Percentiles rank a stretch among this genome's conserved stretches.
Conservation (phyloP, 2,113 vertebrate genomes). For the Pterophyllum scalare region DNA sequence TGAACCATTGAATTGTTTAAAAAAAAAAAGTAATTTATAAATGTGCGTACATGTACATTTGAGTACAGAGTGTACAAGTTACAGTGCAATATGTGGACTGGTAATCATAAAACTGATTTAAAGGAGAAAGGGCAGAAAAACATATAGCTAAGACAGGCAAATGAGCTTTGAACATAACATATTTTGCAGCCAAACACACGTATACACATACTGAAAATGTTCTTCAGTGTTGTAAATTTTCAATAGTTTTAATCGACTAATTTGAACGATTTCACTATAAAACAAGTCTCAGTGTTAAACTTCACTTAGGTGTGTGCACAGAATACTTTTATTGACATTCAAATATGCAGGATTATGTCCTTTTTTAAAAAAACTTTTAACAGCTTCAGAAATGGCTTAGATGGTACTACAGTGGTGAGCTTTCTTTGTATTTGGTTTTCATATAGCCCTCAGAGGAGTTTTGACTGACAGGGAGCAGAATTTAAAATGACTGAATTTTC, state of each 20-base stretch:
- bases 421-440: constrained; percentile 15
- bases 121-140: neutral
- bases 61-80: neutral
- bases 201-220: neutral
- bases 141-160: neutral
- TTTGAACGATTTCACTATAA: neutral
- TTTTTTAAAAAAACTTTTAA: neutral
- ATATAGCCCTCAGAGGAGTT: constrained; percentile 1
- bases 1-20: constrained; percentile 50
- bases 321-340: neutral
- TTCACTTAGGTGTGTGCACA: neutral
- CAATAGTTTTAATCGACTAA: neutral
- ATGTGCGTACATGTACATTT: neutral
- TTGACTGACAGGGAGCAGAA: constrained; percentile 46
- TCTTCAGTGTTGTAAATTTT: neutral
- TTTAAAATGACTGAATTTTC: constrained; percentile 48
- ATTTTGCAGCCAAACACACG: neutral
- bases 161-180: neutral
- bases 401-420: neutral
- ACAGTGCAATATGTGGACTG: constrained; percentile 16
- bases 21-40: constrained; percentile 5
- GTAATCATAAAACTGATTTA: constrained; percentile 19
- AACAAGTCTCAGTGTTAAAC: neutral
- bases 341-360: neutral
- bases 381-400: constrained; percentile 5